Percentiles rank a stretch among this genome's conserved stretches.
phyloP scores from a whole-genome alignment of 2,888 invertebrate species.

The Lycophotia porphyrea region DNA sequence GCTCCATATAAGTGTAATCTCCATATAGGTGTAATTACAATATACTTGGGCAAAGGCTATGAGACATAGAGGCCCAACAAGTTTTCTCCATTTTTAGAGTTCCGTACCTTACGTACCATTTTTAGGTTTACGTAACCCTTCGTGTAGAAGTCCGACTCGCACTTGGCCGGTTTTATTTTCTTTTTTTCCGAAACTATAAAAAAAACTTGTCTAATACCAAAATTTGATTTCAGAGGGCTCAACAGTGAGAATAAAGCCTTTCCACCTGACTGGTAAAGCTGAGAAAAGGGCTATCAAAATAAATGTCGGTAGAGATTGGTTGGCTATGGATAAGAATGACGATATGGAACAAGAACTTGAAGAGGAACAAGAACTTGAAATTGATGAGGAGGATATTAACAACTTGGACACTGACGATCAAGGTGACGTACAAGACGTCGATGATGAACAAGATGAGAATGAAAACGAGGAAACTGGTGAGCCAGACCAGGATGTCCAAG shows the following conservation, averaged over 20 bases:
- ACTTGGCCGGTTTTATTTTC: background rate
- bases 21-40: background rate
- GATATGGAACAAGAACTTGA: background rate
- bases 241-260: slow-evolving; percentile 47
- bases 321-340: background rate
- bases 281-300: background rate
- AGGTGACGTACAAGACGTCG: background rate
- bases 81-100: background rate
- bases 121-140: background rate
- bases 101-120: background rate
- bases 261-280: slow-evolving; percentile 49
- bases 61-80: background rate
- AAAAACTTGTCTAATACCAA: background rate
- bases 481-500: background rate
- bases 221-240: slow-evolving; percentile 37
- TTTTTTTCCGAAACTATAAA: background rate
- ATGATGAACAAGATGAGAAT: slow-evolving; percentile 3
- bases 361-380: no score
- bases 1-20: background rate
- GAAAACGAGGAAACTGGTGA: background rate
- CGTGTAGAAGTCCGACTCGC: background rate
- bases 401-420: background rate
- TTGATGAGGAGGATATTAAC: slow-evolving; percentile 9
- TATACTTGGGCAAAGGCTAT: background rate
- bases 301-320: background rate